These are phyloP conservation scores for Pelusios castaneus DNA, from an alignment of 2,113 vertebrate genomes.

Conservation along the genomic window DNA sequence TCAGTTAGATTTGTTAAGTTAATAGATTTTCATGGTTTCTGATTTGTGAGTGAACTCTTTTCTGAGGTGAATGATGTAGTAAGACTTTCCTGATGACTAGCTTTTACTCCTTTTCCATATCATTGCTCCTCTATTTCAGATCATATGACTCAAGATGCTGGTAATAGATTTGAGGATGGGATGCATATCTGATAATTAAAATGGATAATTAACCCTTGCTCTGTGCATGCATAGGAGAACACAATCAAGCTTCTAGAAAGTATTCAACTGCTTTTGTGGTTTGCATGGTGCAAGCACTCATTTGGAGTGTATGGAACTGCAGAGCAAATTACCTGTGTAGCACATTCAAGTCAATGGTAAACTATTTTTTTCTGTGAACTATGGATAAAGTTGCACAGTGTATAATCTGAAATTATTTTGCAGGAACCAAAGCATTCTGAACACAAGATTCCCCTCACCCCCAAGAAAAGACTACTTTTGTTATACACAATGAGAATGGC, in stretches of 20 bases:
- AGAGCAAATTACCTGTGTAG: neutral
- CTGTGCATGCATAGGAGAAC: constrained; percentile 64
- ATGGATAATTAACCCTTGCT: constrained; percentile 45
- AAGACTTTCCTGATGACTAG: neutral
- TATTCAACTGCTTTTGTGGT: constrained; percentile 10
- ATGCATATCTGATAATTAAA: constrained; percentile 13
- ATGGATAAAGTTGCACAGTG: neutral
- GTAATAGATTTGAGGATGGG: constrained; percentile 63
- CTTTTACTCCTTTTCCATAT: neutral
- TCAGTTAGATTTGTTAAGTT: neutral
- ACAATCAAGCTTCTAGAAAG: constrained; percentile 70
- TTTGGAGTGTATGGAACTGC: neutral
- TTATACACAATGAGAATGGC: constrained; percentile 11
- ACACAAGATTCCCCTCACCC: neutral
- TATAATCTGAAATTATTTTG: neutral
- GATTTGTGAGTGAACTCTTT: neutral
- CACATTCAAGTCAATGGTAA: neutral
- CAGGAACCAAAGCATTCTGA: constrained; percentile 1
- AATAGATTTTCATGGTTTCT: neutral
- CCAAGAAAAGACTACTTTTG: neutral
- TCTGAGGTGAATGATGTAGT: neutral
- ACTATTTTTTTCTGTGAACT: neutral
- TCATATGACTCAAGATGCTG: neutral
- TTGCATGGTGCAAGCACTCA: neutral
- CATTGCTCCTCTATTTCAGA: neutral